Evolutionary conservation across 2,888 invertebrate species (phyloP), one percentile per base, ranked within the genome.

Genomic region (Eristalis pertinax): DNA sequence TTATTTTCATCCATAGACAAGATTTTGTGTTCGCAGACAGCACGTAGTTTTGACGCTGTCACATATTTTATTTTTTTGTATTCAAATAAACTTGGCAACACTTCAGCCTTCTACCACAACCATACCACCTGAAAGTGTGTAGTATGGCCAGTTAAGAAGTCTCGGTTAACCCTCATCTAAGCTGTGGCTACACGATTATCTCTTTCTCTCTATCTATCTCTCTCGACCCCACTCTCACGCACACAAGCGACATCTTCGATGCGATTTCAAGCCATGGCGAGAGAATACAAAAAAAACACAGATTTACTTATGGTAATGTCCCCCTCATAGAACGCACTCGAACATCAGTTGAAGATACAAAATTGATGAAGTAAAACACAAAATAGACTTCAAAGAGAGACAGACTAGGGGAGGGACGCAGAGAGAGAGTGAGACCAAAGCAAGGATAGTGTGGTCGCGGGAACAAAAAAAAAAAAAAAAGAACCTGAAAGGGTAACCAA

Each of bases 271-370:
- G 22, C 56, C 56, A n/a, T 19, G 38, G 10, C 38, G 38, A 38
- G 38, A 38, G 38, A 38, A 38, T 13, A 8, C 8, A 35, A 35
- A 35, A 35, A 38, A 19, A n/a, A 56, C 3, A n/a, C 56, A 56
- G 56, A 56, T 60, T 26, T 13, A 24, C 60, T 24, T 26, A 60
- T 60, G 32, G 24, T 60, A 29, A 26, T 60, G 60, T 26, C 26
- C 60, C 60, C 60, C 26, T 24, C 26, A 26, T 29, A 60, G 60
- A 60, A 60, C 26, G 60, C 60, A 60, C 60, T 67, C 65, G 58
- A 64, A 62, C 35, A 22, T 26, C 78, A 26, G 65, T 64, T 60
- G n/a, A 60, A 60, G 64, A 78, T 58, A 64, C 64, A 63, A 50
- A 73, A 64, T 64, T 58, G n/a, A 67, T 58, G 29, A 60, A 64